Percentiles rank a stretch among this genome's conserved stretches.
Evolutionary conservation across 1,140 invertebrate genomes (phyloP).

Genomic region (Microplitis mediator): DNA sequence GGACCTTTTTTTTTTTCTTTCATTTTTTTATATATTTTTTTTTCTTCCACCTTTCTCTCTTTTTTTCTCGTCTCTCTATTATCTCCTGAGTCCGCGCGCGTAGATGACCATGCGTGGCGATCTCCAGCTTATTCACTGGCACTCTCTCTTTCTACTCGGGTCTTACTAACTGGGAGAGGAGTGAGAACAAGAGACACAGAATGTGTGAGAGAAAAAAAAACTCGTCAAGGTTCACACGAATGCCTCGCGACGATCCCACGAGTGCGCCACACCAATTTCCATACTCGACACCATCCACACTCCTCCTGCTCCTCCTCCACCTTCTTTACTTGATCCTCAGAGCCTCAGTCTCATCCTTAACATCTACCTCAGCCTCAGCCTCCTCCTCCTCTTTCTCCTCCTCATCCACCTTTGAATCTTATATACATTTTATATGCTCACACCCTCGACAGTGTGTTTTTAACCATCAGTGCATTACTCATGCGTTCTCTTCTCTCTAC

Average conservation of each 20-base stretch:
- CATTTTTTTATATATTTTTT: not conserved
- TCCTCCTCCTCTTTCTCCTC: not conserved
- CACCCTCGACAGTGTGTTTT: conserved; percentile 8
- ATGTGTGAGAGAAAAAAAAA: not conserved
- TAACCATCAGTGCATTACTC: conserved; percentile 25
- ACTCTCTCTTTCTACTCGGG: not conserved
- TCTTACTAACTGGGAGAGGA: not conserved
- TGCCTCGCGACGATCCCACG: conserved; percentile 21
- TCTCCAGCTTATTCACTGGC: not conserved
- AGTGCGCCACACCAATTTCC: conserved; percentile 21
- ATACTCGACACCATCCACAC: conserved; percentile 28
- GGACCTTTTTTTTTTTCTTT: not conserved
- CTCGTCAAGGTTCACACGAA: conserved; percentile 21
- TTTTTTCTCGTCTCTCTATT: conserved; percentile 23
- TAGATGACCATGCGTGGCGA: conserved; percentile 7
- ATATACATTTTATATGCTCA: conserved; percentile 9
- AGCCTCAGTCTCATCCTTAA: not conserved
- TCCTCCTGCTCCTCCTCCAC: conserved; percentile 4
- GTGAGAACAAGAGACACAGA: conserved; percentile 2
- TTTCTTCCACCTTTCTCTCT: conserved; percentile 6
- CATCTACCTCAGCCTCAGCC: no score
- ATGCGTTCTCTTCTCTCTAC: conserved; percentile 6
- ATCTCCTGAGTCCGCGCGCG: not conserved
- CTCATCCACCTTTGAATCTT: not conserved
- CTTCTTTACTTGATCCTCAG: conserved; percentile 1